Evolutionary conservation across 2,113 vertebrate species (phyloP), one percentile per base, ranked within the genome.

Genomic region (Prolemur simus): DNA sequence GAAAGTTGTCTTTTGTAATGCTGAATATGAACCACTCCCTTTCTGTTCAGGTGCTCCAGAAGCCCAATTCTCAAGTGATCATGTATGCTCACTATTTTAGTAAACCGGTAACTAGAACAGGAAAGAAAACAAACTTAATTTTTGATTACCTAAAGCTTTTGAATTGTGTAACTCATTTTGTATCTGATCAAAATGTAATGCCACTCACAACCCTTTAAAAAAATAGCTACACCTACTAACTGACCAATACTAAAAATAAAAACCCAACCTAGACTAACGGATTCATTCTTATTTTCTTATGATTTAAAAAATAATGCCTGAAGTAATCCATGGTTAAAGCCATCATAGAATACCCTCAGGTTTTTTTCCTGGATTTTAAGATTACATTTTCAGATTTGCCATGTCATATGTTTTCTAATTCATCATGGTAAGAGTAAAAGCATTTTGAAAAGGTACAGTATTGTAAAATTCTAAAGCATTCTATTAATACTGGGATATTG

Each of bases 71-170:
- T 97, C 98, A 98, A 97, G 95, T 94, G 98, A 87, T 97, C 97
- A 98, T 96, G 97, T 98, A 96, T 96, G 97, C 97, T 98, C 97
- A 98, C 97, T 97, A 98, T 80, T 97, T 98, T 98, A 97, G 97
- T 97, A 98, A 98, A 97, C 97, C 96, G 97, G 98, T 97, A 98
- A 98, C 96, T 97, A 98, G 96, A 97, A 98, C 37, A 98, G 97
- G 97, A 98, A 97, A 98, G 98, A 98, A 98, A 97, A 98, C 97
- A 98, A 97, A 97, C 98, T 98, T 98, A 97, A 97, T 92, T 98
- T 98, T 97, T 97, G 97, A 97, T 97, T 96, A 94, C 96, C 96
- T 97, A 97, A 95, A 97, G 90, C 49, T 80, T 96, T 63, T 94
- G 97, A 98, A 86, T 76, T 96, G 88, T 63, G 87, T 92, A 97